Evolutionary conservation across 2,113 vertebrate species (phyloP).

Genomic region (Semnornis frantzii): DNA sequence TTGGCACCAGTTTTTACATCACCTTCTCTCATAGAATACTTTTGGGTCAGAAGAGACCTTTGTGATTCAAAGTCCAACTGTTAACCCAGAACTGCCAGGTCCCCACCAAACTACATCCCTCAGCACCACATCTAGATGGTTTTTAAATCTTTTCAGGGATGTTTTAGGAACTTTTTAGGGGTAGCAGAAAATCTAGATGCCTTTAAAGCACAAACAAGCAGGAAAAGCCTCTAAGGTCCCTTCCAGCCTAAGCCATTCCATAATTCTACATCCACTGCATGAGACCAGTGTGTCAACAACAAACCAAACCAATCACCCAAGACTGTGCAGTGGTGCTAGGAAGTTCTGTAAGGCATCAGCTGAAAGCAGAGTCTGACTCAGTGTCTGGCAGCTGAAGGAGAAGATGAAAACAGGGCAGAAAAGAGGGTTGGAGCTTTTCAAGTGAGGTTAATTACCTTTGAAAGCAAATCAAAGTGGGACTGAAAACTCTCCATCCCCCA

Average conservation of each 20-base stretch:
- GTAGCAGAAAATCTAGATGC: background rate
- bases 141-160: background rate
- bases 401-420: background rate
- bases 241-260: background rate
- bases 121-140: too few species aligned
- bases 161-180: background rate
- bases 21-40: background rate
- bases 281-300: background rate
- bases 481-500: background rate
- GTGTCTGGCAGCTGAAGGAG: background rate
- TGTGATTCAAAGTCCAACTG: too few species aligned
- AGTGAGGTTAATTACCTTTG: background rate
- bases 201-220: background rate
- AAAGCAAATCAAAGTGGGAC: background rate
- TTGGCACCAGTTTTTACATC: background rate
- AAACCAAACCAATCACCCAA: background rate
- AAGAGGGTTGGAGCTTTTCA: background rate
- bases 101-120: too few species aligned
- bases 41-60: too few species aligned
- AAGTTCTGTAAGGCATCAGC: background rate
- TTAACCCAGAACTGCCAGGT: too few species aligned
- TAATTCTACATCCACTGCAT: background rate
- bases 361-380: background rate
- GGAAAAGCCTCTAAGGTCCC: background rate
- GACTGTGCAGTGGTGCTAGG: fast-evolving